Base-by-base conservation (phyloP, 2,797 vertebrate genomes). In the Myotis planiceps region DNA sequence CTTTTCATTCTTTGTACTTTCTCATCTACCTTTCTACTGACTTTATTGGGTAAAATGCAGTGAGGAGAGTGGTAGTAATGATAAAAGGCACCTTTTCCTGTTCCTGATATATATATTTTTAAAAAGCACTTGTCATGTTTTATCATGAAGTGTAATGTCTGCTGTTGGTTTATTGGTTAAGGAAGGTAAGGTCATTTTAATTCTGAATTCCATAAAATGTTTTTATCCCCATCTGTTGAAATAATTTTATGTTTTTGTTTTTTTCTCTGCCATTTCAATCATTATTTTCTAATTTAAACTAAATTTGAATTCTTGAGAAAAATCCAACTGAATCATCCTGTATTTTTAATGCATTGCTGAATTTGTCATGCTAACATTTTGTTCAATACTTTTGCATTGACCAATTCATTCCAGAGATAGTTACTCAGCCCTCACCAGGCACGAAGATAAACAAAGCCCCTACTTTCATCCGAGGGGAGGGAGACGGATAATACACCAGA, bases 301-400 rank as follows among this genome's bases (percentile, higher is more conserved):
- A 85, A 69, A 71, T 19, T 82, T 86, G 34, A 6, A 74, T 78
- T 88, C 25, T 5, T 92, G 32, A 95, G 49, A 89, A 94, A 95
- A 80, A 25, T 6, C 10, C 87, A 83, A 49, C 66, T 15, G 42
- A 74, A 8, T 66, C 58, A 88, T 45, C n/a, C 0, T 60, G 4
- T 69, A n/a, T 76, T 89, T 92, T 83, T 75, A 74, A 69, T 68
- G 81, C 27, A 21, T 37, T 9, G 6, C 34, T 92, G n/a, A 80
- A 92, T 71, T 60, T 90, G 23, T 93, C 84, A 78, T 32, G 49
- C 42, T 87, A 68, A 58, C 23, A 86, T 68, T 91, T 91, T 84
- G 69, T 92, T 92, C 29, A 58, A 51, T 83, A 83, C 27, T 84
- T 87, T 71, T 60, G 39, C 55, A 39, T 90, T 90, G 51, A 88